These are phyloP conservation scores for Neuroterus valhalla DNA, from an alignment of 1,140 invertebrate genomes.

Conservation along the genomic window DNA sequence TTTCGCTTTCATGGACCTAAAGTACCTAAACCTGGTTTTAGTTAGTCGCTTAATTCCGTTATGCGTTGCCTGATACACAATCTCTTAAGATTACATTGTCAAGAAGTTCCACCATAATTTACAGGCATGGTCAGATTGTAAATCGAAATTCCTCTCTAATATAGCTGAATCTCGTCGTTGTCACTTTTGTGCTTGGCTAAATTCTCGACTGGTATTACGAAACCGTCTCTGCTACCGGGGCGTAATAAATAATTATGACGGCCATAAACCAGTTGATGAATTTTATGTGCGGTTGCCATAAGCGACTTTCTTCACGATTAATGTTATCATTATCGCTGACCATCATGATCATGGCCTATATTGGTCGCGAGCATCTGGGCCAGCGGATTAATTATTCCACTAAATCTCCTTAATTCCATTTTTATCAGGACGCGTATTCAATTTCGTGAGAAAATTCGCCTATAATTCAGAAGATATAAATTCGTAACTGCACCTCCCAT, in stretches of 20 bases:
- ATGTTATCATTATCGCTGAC: constrained; percentile 3
- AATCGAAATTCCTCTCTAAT: constrained; percentile 14
- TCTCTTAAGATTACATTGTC: constrained; percentile 38
- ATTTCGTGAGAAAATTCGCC: background rate
- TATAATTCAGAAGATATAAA: too few relatives aligned
- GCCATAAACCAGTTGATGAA: background rate
- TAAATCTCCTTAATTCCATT: background rate
- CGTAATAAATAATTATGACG: constrained; percentile 3
- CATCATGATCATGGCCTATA: background rate
- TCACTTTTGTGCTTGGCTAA: background rate
- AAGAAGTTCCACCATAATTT: constrained; percentile 35
- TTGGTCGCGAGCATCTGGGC: background rate
- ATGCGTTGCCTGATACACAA: constrained; percentile 1
- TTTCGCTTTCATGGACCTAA: constrained; percentile 8
- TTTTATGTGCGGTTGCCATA: background rate
- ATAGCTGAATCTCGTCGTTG: background rate
- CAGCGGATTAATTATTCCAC: constrained; percentile 4
- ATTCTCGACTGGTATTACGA: background rate
- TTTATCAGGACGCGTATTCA: background rate
- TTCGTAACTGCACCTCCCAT: too few relatives aligned
- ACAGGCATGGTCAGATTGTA: constrained; percentile 7
- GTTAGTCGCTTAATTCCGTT: background rate
- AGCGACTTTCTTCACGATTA: constrained; percentile 1
- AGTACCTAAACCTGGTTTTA: background rate
- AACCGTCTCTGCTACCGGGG: background rate